These are phyloP conservation scores for Drosophila yakuba DNA, from an alignment of 1,140 invertebrate species.

Conservation along the genomic window DNA sequence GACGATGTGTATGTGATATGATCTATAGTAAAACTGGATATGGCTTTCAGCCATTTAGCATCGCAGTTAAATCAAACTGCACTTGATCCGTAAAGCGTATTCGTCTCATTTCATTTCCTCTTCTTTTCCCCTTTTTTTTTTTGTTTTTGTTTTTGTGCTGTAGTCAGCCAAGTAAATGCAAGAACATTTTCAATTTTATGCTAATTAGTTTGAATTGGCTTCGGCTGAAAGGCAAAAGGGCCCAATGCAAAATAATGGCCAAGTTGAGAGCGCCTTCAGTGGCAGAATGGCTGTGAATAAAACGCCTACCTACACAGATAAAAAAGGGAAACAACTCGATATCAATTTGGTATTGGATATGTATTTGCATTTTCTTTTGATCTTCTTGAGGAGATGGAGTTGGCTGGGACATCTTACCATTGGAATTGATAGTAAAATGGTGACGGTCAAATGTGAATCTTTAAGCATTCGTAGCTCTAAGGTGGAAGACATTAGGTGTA, in stretches of 20 bases:
- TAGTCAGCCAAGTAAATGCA: conserved; percentile 17
- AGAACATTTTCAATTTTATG: conserved; percentile 76
- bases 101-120: neutral
- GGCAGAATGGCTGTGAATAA: conserved; percentile 1
- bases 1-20: conserved; percentile 26
- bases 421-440: too few species aligned
- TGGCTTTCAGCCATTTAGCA: neutral
- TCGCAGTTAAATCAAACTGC: conserved; percentile 50
- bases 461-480: too few species aligned
- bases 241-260: conserved; percentile 14
- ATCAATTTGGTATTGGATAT: neutral
- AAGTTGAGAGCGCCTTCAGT: conserved; percentile 40
- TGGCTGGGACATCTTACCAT: too few species aligned
- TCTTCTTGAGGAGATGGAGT: too few species aligned
- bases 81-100: conserved; percentile 30
- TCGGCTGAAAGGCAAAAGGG: neutral
- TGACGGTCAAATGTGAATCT: too few species aligned
- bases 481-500: too few species aligned
- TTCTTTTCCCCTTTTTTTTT: neutral
- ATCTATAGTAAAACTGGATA: conserved; percentile 1
- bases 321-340: neutral
- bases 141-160: neutral
- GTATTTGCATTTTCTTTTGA: neutral
- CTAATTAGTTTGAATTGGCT: conserved; percentile 67
- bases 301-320: conserved; percentile 15